These are phyloP conservation scores for Latrodectus elegans DNA, from an alignment of 2,888 invertebrate species.

Conservation along the genomic window DNA sequence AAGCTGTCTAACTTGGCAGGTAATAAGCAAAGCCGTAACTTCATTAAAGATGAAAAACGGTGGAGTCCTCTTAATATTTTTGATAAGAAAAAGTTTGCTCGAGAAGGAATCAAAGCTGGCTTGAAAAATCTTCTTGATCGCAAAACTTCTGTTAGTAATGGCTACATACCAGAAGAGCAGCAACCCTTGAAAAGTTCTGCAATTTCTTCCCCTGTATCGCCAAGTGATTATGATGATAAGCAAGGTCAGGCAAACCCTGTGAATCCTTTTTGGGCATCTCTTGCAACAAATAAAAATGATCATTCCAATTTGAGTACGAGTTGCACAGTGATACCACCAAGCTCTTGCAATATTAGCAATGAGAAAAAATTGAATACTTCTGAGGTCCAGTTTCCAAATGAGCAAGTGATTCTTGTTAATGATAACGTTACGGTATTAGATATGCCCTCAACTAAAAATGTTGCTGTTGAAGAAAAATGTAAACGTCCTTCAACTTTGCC, in stretches of 20 bases:
- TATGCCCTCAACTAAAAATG: neutral
- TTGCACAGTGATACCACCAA: constrained; percentile 1
- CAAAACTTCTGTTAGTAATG: constrained; percentile 37
- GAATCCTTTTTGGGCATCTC: constrained; percentile 36
- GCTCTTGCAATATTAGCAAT: constrained; percentile 7
- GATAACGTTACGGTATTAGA: neutral
- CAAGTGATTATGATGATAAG: constrained; percentile 17
- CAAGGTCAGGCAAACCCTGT: constrained; percentile 54
- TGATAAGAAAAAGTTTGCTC: constrained; percentile 28
- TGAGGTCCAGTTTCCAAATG: constrained; percentile 31
- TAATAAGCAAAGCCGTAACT: constrained; percentile 63
- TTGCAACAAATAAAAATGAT: constrained; percentile 26
- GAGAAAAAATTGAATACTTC: constrained; percentile 20
- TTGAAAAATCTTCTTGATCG: constrained; percentile 39
- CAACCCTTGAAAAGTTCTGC: constrained; percentile 57
- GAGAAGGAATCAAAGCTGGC: constrained; percentile 23
- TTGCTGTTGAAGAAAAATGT: constrained; percentile 21
- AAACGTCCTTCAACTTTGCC: constrained; percentile 60
- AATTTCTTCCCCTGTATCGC: constrained; percentile 49
- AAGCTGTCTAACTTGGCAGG: constrained; percentile 75
- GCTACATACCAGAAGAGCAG: constrained; percentile 54
- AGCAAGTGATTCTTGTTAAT: constrained; percentile 16
- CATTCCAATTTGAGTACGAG: constrained; percentile 1
- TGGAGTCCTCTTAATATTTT: constrained; percentile 44
- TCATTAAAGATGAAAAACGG: constrained; percentile 28